These are phyloP conservation scores for Dichetophora obliterata DNA, from an alignment of 2,888 invertebrate species.

Conservation along the genomic window DNA sequence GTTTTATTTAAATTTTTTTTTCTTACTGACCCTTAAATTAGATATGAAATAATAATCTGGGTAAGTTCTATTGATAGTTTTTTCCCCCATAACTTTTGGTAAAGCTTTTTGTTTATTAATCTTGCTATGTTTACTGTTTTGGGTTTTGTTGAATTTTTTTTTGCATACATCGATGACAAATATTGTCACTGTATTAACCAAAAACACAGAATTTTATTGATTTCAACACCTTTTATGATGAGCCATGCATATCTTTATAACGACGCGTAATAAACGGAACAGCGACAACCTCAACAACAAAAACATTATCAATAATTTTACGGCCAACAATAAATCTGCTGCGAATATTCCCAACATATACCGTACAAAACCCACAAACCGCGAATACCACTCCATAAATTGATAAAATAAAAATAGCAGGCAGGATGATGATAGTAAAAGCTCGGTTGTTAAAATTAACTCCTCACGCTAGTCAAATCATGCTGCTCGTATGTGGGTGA, in stretches of 20 bases:
- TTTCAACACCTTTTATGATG: conserved; percentile 14
- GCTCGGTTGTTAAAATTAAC: conserved; percentile 8
- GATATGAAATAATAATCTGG: no score
- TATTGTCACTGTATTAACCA: no score
- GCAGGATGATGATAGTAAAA: not conserved
- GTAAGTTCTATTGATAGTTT: no score
- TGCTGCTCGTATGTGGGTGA: conserved; percentile 26
- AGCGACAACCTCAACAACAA: not conserved
- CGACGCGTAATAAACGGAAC: not conserved
- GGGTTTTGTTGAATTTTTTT: no score
- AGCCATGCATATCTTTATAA: not conserved
- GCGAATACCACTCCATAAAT: conserved; percentile 17
- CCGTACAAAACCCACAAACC: not conserved
- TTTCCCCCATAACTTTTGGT: no score
- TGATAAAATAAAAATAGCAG: conserved; percentile 25
- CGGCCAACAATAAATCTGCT: conserved; percentile 36
- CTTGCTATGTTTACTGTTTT: no score
- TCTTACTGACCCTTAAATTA: no score
- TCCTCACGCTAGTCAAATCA: not conserved
- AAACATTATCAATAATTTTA: conserved; percentile 18
- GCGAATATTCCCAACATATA: conserved; percentile 34
- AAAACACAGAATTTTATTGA: conserved; percentile 6
- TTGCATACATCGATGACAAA: no score
- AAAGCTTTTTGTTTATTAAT: no score
- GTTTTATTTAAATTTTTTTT: no score